Evolutionary conservation across 2,113 vertebrate species (phyloP).

Genomic region (Cardinalis cardinalis): DNA sequence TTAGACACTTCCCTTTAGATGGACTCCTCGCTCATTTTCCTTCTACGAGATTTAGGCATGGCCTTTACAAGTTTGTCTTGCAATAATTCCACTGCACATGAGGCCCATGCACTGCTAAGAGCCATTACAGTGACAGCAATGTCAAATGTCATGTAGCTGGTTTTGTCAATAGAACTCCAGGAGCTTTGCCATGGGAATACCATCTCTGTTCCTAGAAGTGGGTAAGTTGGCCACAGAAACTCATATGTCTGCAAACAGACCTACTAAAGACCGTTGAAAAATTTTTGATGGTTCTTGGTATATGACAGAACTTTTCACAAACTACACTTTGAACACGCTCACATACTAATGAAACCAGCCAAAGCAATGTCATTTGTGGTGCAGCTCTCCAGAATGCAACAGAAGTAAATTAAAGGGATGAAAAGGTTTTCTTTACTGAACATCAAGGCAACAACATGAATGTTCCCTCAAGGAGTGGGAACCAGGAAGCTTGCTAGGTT

Average conservation of each 20-base stretch:
- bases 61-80: background rate
- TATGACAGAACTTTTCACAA: background rate
- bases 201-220: background rate
- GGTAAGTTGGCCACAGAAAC: background rate
- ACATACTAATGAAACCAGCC: background rate
- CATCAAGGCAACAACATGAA: background rate
- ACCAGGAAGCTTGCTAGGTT: background rate
- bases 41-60: background rate
- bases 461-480: background rate
- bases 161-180: background rate
- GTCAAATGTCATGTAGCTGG: background rate
- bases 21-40: background rate
- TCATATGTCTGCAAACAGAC: background rate
- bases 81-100: background rate
- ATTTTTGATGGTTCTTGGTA: background rate
- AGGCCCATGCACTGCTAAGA: background rate
- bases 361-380: background rate
- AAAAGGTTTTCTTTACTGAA: background rate
- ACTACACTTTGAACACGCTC: background rate
- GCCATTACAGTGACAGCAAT: background rate
- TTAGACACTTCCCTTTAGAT: background rate
- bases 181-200: background rate
- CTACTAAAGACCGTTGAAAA: accelerated
- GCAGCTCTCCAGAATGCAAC: background rate
- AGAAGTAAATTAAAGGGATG: background rate